phyloP scores from a whole-genome alignment of 1,140 invertebrate genomes.

The Musca vetustissima region DNA sequence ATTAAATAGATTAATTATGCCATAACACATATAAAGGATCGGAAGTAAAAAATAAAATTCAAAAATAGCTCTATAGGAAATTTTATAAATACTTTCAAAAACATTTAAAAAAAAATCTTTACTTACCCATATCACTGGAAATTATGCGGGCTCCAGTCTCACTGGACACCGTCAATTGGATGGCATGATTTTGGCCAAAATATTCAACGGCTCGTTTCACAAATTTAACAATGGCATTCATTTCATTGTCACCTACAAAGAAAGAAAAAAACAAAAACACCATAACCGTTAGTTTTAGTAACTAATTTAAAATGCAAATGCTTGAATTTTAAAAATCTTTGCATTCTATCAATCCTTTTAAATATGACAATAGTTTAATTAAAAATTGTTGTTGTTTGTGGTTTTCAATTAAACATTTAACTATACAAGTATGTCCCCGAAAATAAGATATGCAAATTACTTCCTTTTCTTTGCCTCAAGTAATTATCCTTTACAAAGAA shows the following conservation, averaged over 20 bases:
- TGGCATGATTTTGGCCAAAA: constrained; percentile 46
- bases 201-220: constrained; percentile 46
- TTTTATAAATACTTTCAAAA: no score
- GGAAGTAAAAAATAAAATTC: no score
- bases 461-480: no score
- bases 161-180: constrained; percentile 40
- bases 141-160: constrained; percentile 40
- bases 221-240: constrained; percentile 44
- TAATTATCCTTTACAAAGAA: no score
- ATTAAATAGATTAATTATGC: no score
- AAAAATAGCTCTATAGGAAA: no score
- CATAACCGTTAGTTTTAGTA: neutral
- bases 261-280: no score
- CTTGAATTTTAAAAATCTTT: neutral
- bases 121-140: constrained; percentile 41
- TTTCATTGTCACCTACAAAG: constrained; percentile 43
- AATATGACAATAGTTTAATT: neutral
- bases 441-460: no score
- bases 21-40: no score
- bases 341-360: neutral
- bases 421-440: no score
- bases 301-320: neutral
- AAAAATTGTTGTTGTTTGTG: neutral
- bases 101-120: no score
- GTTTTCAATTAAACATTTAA: no score